Percentiles rank a stretch among this genome's conserved stretches.
phyloP scores from a whole-genome alignment of 2,888 invertebrate species.

The Listrodromus nycthemerus region DNA sequence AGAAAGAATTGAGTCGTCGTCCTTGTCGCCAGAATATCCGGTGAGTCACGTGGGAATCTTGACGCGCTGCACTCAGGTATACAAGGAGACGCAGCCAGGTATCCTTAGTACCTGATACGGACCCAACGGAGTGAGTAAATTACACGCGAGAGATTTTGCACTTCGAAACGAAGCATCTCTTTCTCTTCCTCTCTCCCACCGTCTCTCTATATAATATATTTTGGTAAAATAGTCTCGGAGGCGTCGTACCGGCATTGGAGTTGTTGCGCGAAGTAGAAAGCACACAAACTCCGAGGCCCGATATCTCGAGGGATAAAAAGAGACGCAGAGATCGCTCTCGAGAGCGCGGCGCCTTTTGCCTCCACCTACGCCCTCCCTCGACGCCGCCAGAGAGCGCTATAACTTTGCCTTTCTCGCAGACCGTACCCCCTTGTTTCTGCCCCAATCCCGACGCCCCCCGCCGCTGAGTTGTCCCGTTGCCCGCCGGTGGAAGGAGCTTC shows the following conservation, averaged over 20 bases:
- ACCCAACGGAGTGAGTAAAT: slow-evolving; percentile 13
- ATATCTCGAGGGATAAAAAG: not conserved
- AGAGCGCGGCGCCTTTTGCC: slow-evolving; percentile 44
- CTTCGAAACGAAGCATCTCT: slow-evolving; percentile 7
- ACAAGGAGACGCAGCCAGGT: not conserved
- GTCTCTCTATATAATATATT: slow-evolving; percentile 2
- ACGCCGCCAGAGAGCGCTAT: slow-evolving; percentile 48
- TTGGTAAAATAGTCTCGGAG: slow-evolving; percentile 38
- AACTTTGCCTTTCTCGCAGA: slow-evolving; percentile 58
- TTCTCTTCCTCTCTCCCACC: not conserved
- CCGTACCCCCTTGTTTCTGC: not conserved
- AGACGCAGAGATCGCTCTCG: slow-evolving; percentile 1
- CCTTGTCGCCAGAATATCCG: not conserved
- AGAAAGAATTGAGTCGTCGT: slow-evolving; percentile 4
- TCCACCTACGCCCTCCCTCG: slow-evolving; percentile 35
- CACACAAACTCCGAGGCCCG: slow-evolving; percentile 4
- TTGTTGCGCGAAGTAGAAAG: slow-evolving; percentile 45
- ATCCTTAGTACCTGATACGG: not conserved
- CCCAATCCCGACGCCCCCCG: slow-evolving; percentile 28
- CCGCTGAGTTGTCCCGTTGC: slow-evolving; percentile 53
- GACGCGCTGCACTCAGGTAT: slow-evolving; percentile 3
- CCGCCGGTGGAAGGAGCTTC: slow-evolving; percentile 68
- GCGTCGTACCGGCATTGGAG: slow-evolving; percentile 60
- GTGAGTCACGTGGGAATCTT: slow-evolving; percentile 29
- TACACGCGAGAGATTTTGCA: slow-evolving; percentile 32